Percentiles rank a stretch among this genome's conserved stretches.
Evolutionary conservation across 2,888 invertebrate genomes (phyloP).

Genomic region (Nemapogon koenigi): DNA sequence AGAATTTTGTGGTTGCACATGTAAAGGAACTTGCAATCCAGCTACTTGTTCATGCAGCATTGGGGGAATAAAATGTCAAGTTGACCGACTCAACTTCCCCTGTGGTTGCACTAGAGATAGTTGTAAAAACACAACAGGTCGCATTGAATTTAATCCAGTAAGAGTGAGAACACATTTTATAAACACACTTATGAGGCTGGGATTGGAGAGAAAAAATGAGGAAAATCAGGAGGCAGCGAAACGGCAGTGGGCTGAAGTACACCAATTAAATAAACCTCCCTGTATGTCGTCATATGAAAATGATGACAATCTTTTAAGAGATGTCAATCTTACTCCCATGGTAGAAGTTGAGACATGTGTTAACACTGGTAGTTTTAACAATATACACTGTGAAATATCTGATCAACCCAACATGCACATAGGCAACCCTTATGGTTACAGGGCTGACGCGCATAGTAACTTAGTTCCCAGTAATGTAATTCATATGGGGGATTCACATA

Average conservation of each 20-base stretch:
- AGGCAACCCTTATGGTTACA: constrained; percentile 32
- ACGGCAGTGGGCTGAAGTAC: constrained; percentile 52
- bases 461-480: constrained; percentile 18
- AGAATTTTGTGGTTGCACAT: constrained; percentile 93
- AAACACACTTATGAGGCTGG: constrained; percentile 93
- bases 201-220: constrained; percentile 85
- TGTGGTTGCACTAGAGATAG: constrained; percentile 96
- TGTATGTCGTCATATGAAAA: constrained; percentile 39
- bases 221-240: constrained; percentile 53
- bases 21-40: constrained; percentile 93
- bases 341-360: constrained; percentile 70
- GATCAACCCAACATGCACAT: constrained; percentile 26
- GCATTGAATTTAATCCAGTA: constrained; percentile 96
- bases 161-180: constrained; percentile 96
- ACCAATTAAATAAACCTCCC: constrained; percentile 34
- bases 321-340: constrained; percentile 59
- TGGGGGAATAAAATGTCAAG: constrained; percentile 97
- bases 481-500: constrained; percentile 50
- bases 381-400: constrained; percentile 69
- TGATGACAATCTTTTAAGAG: constrained; percentile 54
- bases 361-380: constrained; percentile 70
- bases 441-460: constrained; percentile 51
- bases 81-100: constrained; percentile 94
- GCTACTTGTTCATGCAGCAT: constrained; percentile 94
- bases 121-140: constrained; percentile 89